These are phyloP conservation scores for Spilarctia lutea DNA, from an alignment of 2,888 invertebrate species.

Conservation along the genomic window DNA sequence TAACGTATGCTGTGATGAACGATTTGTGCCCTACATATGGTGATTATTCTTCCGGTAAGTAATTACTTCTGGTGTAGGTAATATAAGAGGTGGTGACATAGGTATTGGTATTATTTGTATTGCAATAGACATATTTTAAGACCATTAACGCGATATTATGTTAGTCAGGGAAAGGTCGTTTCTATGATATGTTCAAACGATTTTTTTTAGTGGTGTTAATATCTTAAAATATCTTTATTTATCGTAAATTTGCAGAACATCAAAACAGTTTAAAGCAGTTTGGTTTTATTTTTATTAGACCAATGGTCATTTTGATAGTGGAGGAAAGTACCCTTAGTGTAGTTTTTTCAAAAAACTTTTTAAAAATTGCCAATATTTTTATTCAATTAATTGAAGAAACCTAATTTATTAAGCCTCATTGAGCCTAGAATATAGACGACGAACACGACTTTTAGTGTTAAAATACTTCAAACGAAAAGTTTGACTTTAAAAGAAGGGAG, in stretches of 20 bases:
- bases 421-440: no score
- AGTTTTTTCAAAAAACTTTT: neutral
- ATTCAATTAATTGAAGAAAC: neutral
- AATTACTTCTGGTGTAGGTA: slow-evolving; percentile 28
- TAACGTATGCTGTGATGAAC: slow-evolving; percentile 50
- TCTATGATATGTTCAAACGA: neutral
- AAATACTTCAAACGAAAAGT: no score
- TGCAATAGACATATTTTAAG: slow-evolving; percentile 32
- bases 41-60: slow-evolving; percentile 57
- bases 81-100: slow-evolving; percentile 24
- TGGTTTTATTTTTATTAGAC: neutral
- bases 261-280: neutral
- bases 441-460: no score
- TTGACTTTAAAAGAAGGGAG: neutral
- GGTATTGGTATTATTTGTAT: slow-evolving; percentile 13
- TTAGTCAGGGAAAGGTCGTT: neutral
- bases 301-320: neutral
- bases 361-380: no score
- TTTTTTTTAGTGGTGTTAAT: neutral
- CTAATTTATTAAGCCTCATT: neutral
- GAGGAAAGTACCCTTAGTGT: neutral
- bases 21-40: slow-evolving; percentile 56
- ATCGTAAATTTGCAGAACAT: neutral
- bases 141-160: neutral
- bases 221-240: neutral